Evolutionary conservation across 1,140 invertebrate genomes (phyloP), one percentile per base, ranked within the genome.

Genomic region (Calycopis cecrops): DNA sequence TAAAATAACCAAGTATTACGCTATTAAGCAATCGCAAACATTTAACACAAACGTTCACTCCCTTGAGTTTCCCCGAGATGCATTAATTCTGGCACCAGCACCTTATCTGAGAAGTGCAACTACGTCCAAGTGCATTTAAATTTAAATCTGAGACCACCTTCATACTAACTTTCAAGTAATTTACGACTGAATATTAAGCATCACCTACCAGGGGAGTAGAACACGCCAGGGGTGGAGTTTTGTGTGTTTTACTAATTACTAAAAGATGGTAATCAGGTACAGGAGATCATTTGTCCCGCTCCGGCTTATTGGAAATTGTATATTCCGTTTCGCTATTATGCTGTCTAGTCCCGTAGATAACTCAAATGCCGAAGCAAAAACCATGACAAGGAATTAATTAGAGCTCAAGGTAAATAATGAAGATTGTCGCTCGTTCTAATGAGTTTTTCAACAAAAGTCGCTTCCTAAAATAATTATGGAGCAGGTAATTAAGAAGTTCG

Each of bases 161-260:
- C 63, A 76, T 72, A 76, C 65, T 84, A 82, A 84, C 70, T 86
- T 78, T 77, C 75, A 73, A 81, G 73, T 83, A 87, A 87, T 87
- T 87, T 87, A 87, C 79, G 72, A 73, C 59, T 61, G 79, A 84
- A 82, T 85, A 85, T 81, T 84, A 85, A 85, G 73, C 70, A 83
- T 85, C 79, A 85, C 80, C 79, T 85, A 86, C 81, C 83, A 80
- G 85, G 81, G 80, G 81, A 79, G 60, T 69, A 76, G 78, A 85
- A 85, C 85, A 88, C 56, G 79, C 73, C 67, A 72, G 71, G 82
- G 85, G 85, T 83, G 87, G 87, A 88, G 87, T 88, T 88, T 87
- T 88, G 87, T 88, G 79, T 88, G 85, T 86, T 88, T 86, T 88
- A 87, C 87, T 88, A 88, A 88, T 88, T 88, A 85, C 85, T 70